Conservation (phyloP, 2,888 invertebrate species). For the Ceramica pisi region DNA sequence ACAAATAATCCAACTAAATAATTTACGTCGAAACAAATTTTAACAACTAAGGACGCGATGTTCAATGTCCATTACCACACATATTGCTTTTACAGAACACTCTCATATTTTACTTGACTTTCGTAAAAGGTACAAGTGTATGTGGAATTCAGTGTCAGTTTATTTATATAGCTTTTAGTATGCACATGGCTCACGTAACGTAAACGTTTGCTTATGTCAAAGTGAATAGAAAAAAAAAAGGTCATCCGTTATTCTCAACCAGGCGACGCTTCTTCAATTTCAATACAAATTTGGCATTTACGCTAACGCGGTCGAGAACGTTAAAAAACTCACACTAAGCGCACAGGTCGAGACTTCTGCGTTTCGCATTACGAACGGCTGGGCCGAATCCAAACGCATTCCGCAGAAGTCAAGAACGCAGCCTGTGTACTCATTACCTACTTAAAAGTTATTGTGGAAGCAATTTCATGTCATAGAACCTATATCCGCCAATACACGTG, state of each 20-base stretch:
- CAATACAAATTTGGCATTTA: no score
- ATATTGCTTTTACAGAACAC: constrained; percentile 54
- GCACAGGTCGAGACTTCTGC: neutral
- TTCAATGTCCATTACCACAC: constrained; percentile 52
- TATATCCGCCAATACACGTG: neutral
- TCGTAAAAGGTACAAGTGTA: constrained; percentile 13
- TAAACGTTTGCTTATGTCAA: no score
- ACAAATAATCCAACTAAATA: constrained; percentile 64
- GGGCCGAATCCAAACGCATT: neutral
- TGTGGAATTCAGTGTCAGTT: constrained; percentile 1
- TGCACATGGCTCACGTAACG: neutral
- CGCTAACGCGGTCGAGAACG: no score
- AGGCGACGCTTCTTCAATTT: no score
- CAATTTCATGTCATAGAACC: constrained; percentile 1
- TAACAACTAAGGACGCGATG: constrained; percentile 51
- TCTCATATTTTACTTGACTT: constrained; percentile 52
- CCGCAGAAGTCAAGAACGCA: constrained; percentile 5
- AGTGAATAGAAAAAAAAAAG: no score
- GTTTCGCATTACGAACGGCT: constrained; percentile 4
- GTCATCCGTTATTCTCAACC: no score
- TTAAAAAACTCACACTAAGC: no score
- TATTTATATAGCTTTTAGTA: constrained; percentile 22
- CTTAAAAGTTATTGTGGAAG: constrained; percentile 27
- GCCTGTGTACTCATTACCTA: constrained; percentile 11
- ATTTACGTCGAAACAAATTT: constrained; percentile 62